Evolutionary conservation across 2,888 invertebrate genomes (phyloP).

Genomic region (Alentia gelatinosa): DNA sequence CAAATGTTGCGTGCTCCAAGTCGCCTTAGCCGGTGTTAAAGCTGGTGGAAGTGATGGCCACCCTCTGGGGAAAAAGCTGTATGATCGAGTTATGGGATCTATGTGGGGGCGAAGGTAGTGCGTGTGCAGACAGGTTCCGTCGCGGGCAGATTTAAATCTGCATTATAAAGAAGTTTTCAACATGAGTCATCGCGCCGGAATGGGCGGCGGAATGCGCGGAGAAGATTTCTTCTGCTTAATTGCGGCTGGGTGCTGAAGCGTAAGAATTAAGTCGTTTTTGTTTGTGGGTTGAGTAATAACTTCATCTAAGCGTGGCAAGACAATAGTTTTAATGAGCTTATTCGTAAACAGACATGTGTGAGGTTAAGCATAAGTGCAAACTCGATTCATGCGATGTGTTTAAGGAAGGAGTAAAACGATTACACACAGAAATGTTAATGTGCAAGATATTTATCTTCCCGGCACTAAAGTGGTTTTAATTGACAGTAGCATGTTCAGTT

Average conservation of each 20-base stretch:
- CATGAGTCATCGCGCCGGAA: neutral
- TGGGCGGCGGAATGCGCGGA: neutral
- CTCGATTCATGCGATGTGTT: too few relatives aligned
- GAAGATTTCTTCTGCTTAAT: neutral
- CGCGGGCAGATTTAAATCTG: neutral
- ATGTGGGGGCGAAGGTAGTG: neutral
- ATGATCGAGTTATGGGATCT: neutral
- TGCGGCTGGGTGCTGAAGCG: neutral
- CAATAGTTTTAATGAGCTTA: neutral
- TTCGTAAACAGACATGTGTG: neutral
- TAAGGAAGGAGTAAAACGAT: too few relatives aligned
- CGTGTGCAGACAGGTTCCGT: neutral
- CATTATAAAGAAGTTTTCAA: neutral
- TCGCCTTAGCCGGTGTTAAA: neutral
- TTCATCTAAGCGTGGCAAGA: neutral
- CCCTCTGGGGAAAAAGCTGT: neutral
- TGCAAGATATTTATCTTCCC: too few relatives aligned
- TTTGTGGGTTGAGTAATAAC: neutral
- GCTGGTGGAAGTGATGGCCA: neutral
- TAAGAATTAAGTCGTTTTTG: neutral
- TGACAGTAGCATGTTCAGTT: too few relatives aligned
- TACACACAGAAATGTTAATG: too few relatives aligned
- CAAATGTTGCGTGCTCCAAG: neutral
- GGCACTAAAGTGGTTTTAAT: too few relatives aligned
- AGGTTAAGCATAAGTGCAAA: neutral